Base-by-base conservation (phyloP, 2,888 invertebrate genomes). In the Tetramorium bicarinatum region DNA sequence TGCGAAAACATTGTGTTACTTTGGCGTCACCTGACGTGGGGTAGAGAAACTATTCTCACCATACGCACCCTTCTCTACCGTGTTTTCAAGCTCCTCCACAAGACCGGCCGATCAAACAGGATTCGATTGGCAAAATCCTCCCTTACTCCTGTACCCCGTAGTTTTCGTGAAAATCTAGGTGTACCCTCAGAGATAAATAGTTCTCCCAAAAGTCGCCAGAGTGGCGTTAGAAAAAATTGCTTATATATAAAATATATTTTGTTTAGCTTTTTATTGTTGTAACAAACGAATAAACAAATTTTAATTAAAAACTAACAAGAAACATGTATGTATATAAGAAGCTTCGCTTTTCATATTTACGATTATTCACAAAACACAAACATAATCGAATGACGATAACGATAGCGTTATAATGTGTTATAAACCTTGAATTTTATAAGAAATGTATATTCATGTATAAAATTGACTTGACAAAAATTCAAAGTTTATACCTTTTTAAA, bases 21-120 rank as follows among this genome's bases (percentile, higher is more conserved):
- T 93, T 94, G 92, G 94, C 94, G 94, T 91, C 95, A 94, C 94
- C 95, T 91, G 83, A 56, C 94, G 92, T 62, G 88, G 94, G 95
- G 95, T 93, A 81, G 89, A 79, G 67, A 87, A 92, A 94, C 90
- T 47, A 59, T 79, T 71, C 87, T 77, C 64, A 38, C 69, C 49
- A 56, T 82, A 77, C 61, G 13, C 44, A 76, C 83, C 81, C 87
- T 52, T 82, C 77, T 61, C 71, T 52, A 61, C 62, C 41, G 82
- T 85, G 86, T 89, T 76, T 88, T 87, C 91, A 76, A 87, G 89
- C 92, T 93, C 92, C 91, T 92, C 94, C 93, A 93, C 94, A 91
- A 86, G 92, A 94, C 93, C 95, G 94, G 94, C 94, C 89, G 94
- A 93, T 91, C 91, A 85, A 89, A 90, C 87, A 82, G 80, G 62